These are phyloP conservation scores for Eurytoma californica DNA, from an alignment of 2,888 invertebrate species.

Conservation along the genomic window DNA sequence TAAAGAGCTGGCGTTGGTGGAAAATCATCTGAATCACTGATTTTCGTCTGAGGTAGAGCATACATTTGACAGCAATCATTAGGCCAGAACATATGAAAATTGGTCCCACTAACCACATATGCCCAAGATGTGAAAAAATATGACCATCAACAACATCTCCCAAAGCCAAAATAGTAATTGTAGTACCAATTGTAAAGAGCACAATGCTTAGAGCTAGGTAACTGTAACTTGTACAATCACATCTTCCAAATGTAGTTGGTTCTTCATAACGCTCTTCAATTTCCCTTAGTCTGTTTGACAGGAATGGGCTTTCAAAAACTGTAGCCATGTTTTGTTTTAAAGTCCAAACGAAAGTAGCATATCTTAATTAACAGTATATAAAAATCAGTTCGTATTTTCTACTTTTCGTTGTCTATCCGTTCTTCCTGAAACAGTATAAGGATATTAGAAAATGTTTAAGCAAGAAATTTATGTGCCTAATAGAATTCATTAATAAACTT, in stretches of 20 bases:
- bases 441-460: neutral
- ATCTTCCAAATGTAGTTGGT: constrained; percentile 79
- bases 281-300: constrained; percentile 79
- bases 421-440: constrained; percentile 23
- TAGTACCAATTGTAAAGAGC: constrained; percentile 80
- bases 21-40: constrained; percentile 82
- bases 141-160: constrained; percentile 79
- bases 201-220: constrained; percentile 81
- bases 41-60: constrained; percentile 81
- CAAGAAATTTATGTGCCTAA: too few relatives aligned
- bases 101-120: constrained; percentile 83
- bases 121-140: constrained; percentile 79
- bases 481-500: too few relatives aligned
- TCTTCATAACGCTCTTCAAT: constrained; percentile 79
- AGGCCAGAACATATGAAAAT: constrained; percentile 82
- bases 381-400: neutral
- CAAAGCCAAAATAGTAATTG: constrained; percentile 80
- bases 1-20: constrained; percentile 80
- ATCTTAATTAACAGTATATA: neutral
- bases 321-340: constrained; percentile 77
- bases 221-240: constrained; percentile 82
- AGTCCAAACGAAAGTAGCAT: constrained; percentile 29
- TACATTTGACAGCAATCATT: constrained; percentile 83
- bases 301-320: constrained; percentile 80
- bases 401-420: neutral